Base-by-base conservation (phyloP, 2,888 invertebrate species). In the Nebria salina region DNA sequence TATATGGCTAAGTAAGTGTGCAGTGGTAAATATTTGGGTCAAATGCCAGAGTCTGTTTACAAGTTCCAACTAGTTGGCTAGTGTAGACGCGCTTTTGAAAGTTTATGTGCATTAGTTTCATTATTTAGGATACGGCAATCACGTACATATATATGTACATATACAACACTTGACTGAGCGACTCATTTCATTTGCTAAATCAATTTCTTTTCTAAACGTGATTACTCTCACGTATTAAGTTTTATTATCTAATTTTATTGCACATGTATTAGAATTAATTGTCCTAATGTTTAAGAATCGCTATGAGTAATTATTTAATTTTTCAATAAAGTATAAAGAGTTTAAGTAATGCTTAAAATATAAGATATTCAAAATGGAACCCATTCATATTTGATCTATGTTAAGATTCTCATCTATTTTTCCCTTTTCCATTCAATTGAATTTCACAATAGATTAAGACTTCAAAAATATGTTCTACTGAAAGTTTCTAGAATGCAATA, bases 11-110 rank as follows among this genome's bases (percentile, higher is more conserved):
- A 26, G 70, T 70, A 11, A 70, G 70, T 70, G 6, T 70, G 34
- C 26, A 34, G 70, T 25, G n/a, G 74, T 74, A 79, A 79, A 79
- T 79, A 79, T 79, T 79, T 79, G 68, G 79, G 79, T 79, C 79
- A 79, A 41, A 66, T 66, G 75, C 54, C 54, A 54, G 73, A 41
- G 73, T 79, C 73, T 79, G 79, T 79, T 79, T 79, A 79, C 75
- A 74, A 66, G 42, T n/a, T 26, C 20, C 73, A 78, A 79, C 74
- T 75, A 79, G 74, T 54, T 54, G 54, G 54, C 54, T 54, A 54
- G 54, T 54, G 54, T 54, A 54, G 54, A 54, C 54, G 54, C 54
- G 74, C 79, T 74, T 79, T 74, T 79, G 79, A 79, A 79, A 79
- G 79, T 79, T 79, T 79, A 79, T 78, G 79, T 75, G 79, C 79